phyloP scores from a whole-genome alignment of 2,113 vertebrate species.

The Barbus barbus region DNA sequence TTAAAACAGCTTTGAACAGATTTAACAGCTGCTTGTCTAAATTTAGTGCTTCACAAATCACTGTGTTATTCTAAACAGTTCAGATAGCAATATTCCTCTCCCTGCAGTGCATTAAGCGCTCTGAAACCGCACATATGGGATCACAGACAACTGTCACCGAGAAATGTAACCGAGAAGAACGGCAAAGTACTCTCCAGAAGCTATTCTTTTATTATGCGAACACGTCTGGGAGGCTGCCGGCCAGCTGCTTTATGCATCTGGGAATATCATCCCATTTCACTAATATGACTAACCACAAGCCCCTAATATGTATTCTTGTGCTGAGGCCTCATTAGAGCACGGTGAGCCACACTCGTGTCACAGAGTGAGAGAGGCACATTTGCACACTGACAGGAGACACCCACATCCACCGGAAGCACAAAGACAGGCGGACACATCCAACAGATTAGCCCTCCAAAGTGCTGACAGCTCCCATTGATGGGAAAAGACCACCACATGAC shows the following conservation, averaged over 20 bases:
- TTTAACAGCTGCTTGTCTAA: slow-evolving; percentile 21
- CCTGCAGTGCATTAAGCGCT: background rate
- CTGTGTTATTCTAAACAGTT: background rate
- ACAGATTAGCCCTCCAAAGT: slow-evolving; percentile 47
- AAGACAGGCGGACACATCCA: slow-evolving; percentile 43
- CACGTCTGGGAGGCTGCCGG: slow-evolving; percentile 4
- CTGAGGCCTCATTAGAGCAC: slow-evolving; percentile 38
- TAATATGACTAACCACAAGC: slow-evolving; percentile 10
- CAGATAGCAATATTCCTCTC: slow-evolving; percentile 2
- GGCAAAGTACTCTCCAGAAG: slow-evolving; percentile 19
- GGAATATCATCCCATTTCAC: background rate
- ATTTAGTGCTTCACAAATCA: background rate
- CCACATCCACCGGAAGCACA: slow-evolving; percentile 35
- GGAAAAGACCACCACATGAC: slow-evolving; percentile 50
- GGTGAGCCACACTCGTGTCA: slow-evolving; percentile 38
- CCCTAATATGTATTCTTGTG: slow-evolving; percentile 38
- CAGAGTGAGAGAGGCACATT: slow-evolving; percentile 30
- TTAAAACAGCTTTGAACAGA: background rate
- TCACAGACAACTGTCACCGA: slow-evolving; percentile 7
- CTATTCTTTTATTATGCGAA: background rate
- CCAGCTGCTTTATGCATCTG: slow-evolving; percentile 25
- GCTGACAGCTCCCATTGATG: slow-evolving; percentile 52
- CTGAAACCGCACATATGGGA: slow-evolving; percentile 18
- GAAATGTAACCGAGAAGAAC: background rate
- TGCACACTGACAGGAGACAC: slow-evolving; percentile 41